Base-by-base conservation (phyloP, 2,797 vertebrate genomes). In the Dendrocincla fuliginosa region DNA sequence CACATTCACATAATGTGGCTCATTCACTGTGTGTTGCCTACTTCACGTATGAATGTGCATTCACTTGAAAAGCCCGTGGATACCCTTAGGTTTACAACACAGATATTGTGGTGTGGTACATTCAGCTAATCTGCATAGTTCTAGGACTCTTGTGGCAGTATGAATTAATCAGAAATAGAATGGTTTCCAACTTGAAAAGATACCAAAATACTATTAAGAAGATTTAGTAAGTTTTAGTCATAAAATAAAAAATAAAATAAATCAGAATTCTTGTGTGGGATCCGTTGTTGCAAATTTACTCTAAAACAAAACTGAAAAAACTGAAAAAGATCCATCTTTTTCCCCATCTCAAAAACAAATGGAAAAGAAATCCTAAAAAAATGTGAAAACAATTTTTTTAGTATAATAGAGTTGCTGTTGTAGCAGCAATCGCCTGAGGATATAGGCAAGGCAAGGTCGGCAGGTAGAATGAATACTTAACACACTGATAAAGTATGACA, bases 1-100 rank as follows among this genome's bases (percentile, higher is more conserved):
- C 92, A 85, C 94, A 96, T 96, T 92, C 96, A 94, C 74, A 96
- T 96, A 97, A 96, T 87, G 92, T 74, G 86, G 93, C 84, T 96
- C 95, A 96, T 93, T 96, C 94, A 95, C 88, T 96, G 25, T 23
- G 65, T 82, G 85, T 37, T 93, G 93, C 89, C 95, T 80, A 63
- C 94, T 90, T 96, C 95, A 96, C 17, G 52, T 93, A 95, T 93
- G 89, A 97, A 93, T 96, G 95, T 93, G 92, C 93, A 93, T 95
- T 97, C 94, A 92, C 82, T 96, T 67, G 91, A 86, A 95, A 95
- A 96, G 55, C 56, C 87, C 89, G 76, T 93, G 87, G 94, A 96
- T 96, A 91, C 82, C 89, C 92, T 94, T 73, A 88, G 93, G 91
- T 95, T 95, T 86, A 86, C 92, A 93, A 49, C 75, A 56, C 79